A percentile compares a stretch with the other conserved stretches of the same genome.
These are phyloP conservation scores for Thaumetopoea pityocampa DNA, from an alignment of 1,140 invertebrate species.

Conservation along the genomic window DNA sequence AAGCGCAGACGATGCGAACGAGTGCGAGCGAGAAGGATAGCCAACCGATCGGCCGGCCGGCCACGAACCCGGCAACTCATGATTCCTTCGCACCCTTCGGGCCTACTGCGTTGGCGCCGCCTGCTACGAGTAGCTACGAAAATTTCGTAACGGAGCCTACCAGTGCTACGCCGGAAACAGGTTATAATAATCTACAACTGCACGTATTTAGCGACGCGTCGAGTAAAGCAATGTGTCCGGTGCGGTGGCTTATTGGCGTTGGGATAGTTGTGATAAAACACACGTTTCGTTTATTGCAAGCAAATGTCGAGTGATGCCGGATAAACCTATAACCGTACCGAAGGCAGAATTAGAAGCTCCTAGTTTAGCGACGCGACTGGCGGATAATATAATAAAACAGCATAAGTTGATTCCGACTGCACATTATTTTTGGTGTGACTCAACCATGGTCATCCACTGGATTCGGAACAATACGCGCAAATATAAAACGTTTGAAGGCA, in stretches of 20 bases:
- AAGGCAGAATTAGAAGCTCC: conserved; percentile 47
- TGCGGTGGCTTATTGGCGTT: conserved; percentile 17
- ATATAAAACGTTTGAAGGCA: conserved; percentile 53
- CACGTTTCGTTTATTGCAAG: conserved; percentile 16
- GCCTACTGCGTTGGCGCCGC: background rate
- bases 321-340: conserved; percentile 35
- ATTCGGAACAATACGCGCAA: conserved; percentile 12
- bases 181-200: conserved; percentile 11
- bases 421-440: conserved; percentile 20
- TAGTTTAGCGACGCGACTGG: conserved; percentile 30
- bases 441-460: conserved; percentile 20
- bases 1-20: background rate
- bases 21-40: conserved; percentile 2
- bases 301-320: conserved; percentile 39
- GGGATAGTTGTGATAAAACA: background rate
- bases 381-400: conserved; percentile 28
- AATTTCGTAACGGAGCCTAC: background rate
- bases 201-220: conserved; percentile 17
- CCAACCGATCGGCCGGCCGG: background rate
- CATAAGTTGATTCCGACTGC: conserved; percentile 1
- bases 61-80: background rate
- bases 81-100: background rate
- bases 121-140: background rate
- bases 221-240: conserved; percentile 5
- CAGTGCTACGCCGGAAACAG: background rate